Base-by-base conservation (phyloP, 2,888 invertebrate genomes). In the Tetropium fuscum region DNA sequence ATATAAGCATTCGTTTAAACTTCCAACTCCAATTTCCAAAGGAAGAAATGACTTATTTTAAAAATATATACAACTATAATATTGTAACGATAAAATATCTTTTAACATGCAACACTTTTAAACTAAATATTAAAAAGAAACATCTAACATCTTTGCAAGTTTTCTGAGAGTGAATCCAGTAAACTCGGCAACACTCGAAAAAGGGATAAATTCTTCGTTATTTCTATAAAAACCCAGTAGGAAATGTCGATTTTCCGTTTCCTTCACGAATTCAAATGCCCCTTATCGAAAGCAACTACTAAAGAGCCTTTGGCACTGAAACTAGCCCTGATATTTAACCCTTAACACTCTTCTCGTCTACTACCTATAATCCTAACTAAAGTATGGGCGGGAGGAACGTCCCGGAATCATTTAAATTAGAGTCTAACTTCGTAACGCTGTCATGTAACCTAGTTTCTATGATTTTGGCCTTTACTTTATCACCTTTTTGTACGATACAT, bases 311-410 rank as follows among this genome's bases (percentile, higher is more conserved):
- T 27, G 51, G 51, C 51, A 51, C 25, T 40, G 25, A 15, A 11
- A 22, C 38, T 15, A 40, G 40, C 40, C 40, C 27, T 40, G 27
- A n/a, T 40, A 49, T 19, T 38, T 22, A 11, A 51, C 40, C 51
- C 38, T 27, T 25, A 51, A 25, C 27, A 27, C 27, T 13, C 32
- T 53, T 32, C 20, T 48, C 53, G 13, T 10, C 41, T n/a, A 43
- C 8, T 44, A 22, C 44, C 44, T 18, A 34, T 30, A 45, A 40
- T 27, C 20, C 54, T 53, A 64, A 63, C 69, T 81, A 87, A 76
- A 87, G 84, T 74, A 87, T 87, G 58, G 87, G 86, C 40, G 87
- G 87, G 71, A 88, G 80, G 78, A 87, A 88, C 41, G 87, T 87
- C 63, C 87, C 87, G 41, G 87, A 87, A 78, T 87, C 87, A 74